phyloP scores from a whole-genome alignment of 2,113 vertebrate genomes.

The Ursus arctos region DNA sequence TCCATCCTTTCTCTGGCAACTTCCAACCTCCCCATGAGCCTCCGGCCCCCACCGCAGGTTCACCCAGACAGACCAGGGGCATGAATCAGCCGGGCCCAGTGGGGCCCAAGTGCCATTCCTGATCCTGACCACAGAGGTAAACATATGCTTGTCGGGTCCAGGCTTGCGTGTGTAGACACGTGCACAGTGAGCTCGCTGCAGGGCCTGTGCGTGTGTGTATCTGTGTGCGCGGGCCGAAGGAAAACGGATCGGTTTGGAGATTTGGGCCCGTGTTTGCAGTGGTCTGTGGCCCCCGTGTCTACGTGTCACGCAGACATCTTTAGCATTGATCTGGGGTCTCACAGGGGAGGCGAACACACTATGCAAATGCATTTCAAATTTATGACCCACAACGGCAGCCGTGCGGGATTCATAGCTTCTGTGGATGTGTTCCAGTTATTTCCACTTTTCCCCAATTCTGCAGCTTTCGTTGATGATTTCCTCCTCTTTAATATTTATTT shows the following conservation, averaged over 20 bases:
- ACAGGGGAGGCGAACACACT: fast-evolving
- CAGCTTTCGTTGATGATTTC: not conserved
- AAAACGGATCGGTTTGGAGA: fast-evolving
- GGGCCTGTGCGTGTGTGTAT: fast-evolving
- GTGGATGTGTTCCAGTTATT: fast-evolving
- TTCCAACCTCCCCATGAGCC: not conserved
- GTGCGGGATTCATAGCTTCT: fast-evolving
- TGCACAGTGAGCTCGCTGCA: not conserved
- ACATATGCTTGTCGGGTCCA: conserved; percentile 73
- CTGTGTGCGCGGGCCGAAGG: fast-evolving
- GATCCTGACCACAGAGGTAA: conserved; percentile 82
- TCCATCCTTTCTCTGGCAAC: conserved; percentile 75
- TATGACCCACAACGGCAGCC: fast-evolving
- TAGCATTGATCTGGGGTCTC: fast-evolving
- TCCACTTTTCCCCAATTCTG: not conserved
- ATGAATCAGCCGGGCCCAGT: conserved; percentile 81
- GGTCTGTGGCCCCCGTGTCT: not conserved
- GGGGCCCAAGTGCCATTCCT: conserved; percentile 80
- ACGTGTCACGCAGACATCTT: fast-evolving
- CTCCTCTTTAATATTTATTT: not conserved
- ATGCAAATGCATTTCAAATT: fast-evolving
- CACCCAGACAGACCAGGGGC: conserved; percentile 78
- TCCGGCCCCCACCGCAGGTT: fast-evolving
- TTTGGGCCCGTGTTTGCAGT: not conserved
- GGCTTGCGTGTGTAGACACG: not conserved